Evolutionary conservation across 2,113 vertebrate species (phyloP).

Genomic region (Lophochroa leadbeateri): DNA sequence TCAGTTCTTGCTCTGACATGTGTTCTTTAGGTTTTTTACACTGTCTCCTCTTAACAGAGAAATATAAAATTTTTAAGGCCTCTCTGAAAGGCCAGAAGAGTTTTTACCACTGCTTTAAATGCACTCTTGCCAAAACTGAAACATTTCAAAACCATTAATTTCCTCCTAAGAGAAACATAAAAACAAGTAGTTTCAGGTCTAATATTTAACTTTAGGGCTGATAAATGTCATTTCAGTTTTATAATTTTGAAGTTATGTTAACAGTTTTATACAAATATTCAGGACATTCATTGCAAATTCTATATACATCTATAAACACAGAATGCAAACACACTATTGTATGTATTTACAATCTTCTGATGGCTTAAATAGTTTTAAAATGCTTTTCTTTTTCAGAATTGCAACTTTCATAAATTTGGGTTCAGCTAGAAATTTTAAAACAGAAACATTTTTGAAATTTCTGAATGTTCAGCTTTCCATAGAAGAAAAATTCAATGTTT

Average conservation of each 20-base stretch:
- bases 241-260: neutral
- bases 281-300: neutral
- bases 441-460: neutral
- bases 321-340: neutral
- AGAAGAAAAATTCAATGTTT: neutral
- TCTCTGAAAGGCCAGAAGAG: neutral
- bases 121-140: neutral
- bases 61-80: neutral
- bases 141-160: neutral
- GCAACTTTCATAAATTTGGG: neutral
- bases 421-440: neutral
- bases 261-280: neutral
- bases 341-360: neutral
- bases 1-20: slow-evolving; percentile 48
- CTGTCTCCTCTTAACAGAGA: neutral
- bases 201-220: neutral
- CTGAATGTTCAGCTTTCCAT: neutral
- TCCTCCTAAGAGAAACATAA: neutral
- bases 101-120: neutral
- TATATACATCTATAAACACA: neutral
- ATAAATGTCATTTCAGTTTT: neutral
- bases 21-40: neutral
- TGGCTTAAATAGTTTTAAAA: neutral
- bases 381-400: neutral
- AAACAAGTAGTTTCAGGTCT: neutral